Base-by-base conservation (phyloP, 1,140 invertebrate species). In the Leptestheria dahalacensis region DNA sequence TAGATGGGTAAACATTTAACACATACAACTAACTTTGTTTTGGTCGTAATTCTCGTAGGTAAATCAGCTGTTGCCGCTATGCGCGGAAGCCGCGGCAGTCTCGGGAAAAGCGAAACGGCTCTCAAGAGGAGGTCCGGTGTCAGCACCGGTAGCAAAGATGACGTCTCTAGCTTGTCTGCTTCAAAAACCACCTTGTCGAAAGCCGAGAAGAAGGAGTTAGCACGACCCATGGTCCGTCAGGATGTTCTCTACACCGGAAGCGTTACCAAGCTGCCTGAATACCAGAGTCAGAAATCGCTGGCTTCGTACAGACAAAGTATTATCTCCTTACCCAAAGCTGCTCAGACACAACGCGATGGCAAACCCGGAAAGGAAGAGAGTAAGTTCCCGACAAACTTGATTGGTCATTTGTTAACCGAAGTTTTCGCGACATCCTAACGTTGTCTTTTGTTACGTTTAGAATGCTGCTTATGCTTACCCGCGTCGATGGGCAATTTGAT, bases 161-260 rank as follows among this genome's bases (percentile, higher is more conserved):
- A 60, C 15, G 53, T 55, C 2, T 29, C 15, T 28, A 55, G 53
- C 53, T 33, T 55, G 20, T 55, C 53, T 20, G 53, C 53, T 61
- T 68, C 71, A n/a, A 41, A 41, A 41, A 9, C 33, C 6, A 77
- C 71, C 62, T 71, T 76, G 15, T 70, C 75, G 4, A 63, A 64
- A 28, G 75, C 76, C 59, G 82, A 83, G 66, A 77, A 77, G 15
- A 72, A 78, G 3, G 72, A 80, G 61, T 86, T 94, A 73, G 84
- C 94, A 18, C 80, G 93, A 18, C 95, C 95, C 1, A 73, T 99
- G 70, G 95, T 92, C 4, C 78, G 92, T 48, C 96, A 96, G 73
- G 95, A 98, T 72, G 96, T 98, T 64, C 98, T 99, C 75, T 99
- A 98, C 75, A 91, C 92, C 12, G 94, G 95, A 24, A 93, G 89